Percentiles rank a stretch among this genome's conserved stretches.
Conservation (phyloP, 1,140 invertebrate genomes). For the Hycleus cichorii region DNA sequence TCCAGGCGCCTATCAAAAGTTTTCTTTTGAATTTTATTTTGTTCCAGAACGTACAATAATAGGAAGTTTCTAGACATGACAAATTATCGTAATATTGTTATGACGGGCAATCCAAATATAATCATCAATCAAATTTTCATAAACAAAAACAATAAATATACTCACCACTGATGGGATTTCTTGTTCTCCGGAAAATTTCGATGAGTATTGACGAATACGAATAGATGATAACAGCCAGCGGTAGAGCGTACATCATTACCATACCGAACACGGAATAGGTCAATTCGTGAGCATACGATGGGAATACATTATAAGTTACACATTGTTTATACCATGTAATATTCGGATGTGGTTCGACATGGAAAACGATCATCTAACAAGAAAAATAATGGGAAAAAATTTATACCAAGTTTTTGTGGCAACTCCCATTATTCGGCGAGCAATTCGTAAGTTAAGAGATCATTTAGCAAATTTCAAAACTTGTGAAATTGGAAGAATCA, state of each 20-base stretch:
- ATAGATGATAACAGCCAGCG: slow-evolving; percentile 75
- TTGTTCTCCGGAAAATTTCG: slow-evolving; percentile 62
- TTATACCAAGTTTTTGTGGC: too few species aligned
- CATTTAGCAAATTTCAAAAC: too few species aligned
- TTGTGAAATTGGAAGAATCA: too few species aligned
- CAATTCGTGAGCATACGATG: slow-evolving; percentile 58
- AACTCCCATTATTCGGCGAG: too few species aligned
- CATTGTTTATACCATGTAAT: slow-evolving; percentile 74
- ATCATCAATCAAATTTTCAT: too few species aligned
- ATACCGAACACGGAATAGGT: slow-evolving; percentile 71
- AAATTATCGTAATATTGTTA: too few species aligned
- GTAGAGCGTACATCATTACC: slow-evolving; percentile 77
- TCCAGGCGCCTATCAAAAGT: too few species aligned
- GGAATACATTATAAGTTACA: slow-evolving; percentile 66
- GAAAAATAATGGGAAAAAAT: slow-evolving; percentile 1
- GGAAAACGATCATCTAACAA: slow-evolving; percentile 68
- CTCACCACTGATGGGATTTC: slow-evolving; percentile 48
- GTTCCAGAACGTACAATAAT: too few species aligned
- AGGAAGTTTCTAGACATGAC: too few species aligned
- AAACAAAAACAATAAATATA: not conserved
- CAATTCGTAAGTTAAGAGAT: too few species aligned
- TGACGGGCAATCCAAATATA: too few species aligned
- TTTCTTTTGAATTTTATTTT: too few species aligned
- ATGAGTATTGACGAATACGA: slow-evolving; percentile 78
- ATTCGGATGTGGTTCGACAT: slow-evolving; percentile 67